Evolutionary conservation across 2,113 vertebrate genomes (phyloP).

Genomic region (Silurus meridionalis): DNA sequence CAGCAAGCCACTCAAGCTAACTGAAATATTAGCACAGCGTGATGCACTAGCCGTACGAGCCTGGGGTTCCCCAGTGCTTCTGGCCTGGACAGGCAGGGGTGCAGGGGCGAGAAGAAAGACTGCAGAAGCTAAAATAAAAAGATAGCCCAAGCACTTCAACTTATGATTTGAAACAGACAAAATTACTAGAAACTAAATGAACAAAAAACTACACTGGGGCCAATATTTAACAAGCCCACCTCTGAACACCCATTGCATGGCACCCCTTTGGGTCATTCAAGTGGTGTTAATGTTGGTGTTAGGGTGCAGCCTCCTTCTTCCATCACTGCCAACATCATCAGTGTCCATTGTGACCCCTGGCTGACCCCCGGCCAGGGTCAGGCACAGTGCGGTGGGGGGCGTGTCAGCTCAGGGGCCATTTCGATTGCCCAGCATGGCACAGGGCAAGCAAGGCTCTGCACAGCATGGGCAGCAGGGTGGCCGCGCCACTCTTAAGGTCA

Average conservation of each 20-base stretch:
- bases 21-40: conserved; percentile 77
- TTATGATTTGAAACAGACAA: not conserved
- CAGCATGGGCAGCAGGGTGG: conserved; percentile 63
- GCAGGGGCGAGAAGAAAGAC: conserved; percentile 39
- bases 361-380: conserved; percentile 64
- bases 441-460: conserved; percentile 53
- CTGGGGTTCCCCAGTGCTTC: conserved; percentile 65
- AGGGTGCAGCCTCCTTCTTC: conserved; percentile 24
- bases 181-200: not conserved
- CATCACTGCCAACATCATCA: conserved; percentile 32
- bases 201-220: not conserved
- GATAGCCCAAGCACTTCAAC: not conserved
- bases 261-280: conserved; percentile 17
- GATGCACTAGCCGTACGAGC: conserved; percentile 63
- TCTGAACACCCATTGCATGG: not conserved
- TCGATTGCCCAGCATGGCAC: conserved; percentile 64
- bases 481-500: conserved; percentile 71
- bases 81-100: conserved; percentile 54
- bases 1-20: conserved; percentile 75
- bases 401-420: conserved; percentile 46
- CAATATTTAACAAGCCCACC: not conserved
- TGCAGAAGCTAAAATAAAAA: not conserved
- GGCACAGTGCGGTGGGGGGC: conserved; percentile 49
- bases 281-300: conserved; percentile 59
- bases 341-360: conserved; percentile 52